Conservation (phyloP, 1,140 invertebrate genomes). For the Calephelis virginiensis region DNA sequence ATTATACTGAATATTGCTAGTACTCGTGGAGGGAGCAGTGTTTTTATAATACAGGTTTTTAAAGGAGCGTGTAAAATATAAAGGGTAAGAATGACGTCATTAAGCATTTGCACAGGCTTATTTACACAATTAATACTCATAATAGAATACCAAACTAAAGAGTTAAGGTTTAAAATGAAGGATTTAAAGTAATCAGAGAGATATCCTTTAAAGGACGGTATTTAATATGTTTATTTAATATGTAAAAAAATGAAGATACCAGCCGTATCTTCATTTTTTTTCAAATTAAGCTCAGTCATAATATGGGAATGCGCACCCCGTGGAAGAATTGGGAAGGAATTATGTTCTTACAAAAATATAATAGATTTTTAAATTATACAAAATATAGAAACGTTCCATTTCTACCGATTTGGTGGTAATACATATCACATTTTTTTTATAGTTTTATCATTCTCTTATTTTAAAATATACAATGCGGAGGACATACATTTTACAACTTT, state of each 20-base stretch:
- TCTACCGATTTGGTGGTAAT: no score
- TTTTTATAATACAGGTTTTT: not conserved
- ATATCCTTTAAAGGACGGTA: not conserved
- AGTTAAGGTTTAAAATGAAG: not conserved
- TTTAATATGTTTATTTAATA: not conserved
- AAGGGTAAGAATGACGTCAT: not conserved
- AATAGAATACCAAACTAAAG: not conserved
- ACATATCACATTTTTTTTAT: no score
- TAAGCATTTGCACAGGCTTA: not conserved
- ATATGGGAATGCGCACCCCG: not conserved
- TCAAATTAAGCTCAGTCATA: not conserved
- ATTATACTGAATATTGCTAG: constrained; percentile 13
- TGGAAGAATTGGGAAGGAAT: not conserved
- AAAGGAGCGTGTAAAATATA: not conserved
- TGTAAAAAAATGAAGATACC: no score
- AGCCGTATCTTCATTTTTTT: not conserved
- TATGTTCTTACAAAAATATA: no score
- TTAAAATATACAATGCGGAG: no score
- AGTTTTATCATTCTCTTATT: no score
- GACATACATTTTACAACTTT: no score
- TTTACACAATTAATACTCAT: not conserved
- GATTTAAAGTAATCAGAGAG: not conserved
- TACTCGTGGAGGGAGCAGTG: not conserved
- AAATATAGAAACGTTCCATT: no score
- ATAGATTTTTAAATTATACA: no score